phyloP scores from a whole-genome alignment of 2,888 invertebrate genomes.

The Sinodicranocentrus sp. region DNA sequence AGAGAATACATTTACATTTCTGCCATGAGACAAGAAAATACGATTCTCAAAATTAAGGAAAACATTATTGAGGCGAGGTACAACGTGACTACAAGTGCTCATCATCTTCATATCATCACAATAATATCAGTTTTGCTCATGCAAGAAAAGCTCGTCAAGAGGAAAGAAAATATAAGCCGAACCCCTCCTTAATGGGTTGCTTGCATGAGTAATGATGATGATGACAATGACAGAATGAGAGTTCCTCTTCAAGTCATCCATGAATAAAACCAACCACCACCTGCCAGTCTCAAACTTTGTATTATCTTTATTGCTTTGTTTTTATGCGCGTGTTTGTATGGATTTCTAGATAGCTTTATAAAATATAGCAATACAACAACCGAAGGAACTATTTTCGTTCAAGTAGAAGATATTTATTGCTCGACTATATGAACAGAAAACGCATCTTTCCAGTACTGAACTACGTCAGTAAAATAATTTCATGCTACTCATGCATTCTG shows the following conservation, averaged over 20 bases:
- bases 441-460: too few relatives aligned
- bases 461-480: too few relatives aligned
- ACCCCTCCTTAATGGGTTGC: conserved; percentile 67
- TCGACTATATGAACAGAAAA: too few relatives aligned
- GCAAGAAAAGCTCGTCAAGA: conserved; percentile 32
- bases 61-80: conserved; percentile 23
- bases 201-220: conserved; percentile 68
- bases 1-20: conserved; percentile 1
- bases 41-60: conserved; percentile 47
- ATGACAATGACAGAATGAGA: conserved; percentile 65
- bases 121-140: conserved; percentile 43
- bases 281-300: conserved; percentile 25
- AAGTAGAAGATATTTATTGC: too few relatives aligned
- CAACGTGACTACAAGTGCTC: conserved; percentile 43
- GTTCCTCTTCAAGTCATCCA: conserved; percentile 67
- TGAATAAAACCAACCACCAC: conserved; percentile 53
- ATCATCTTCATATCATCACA: conserved; percentile 41
- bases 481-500: too few relatives aligned
- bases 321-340: too few relatives aligned
- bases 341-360: too few relatives aligned
- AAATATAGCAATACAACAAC: too few relatives aligned
- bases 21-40: conserved; percentile 9
- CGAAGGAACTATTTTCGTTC: too few relatives aligned
- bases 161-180: conserved; percentile 43
- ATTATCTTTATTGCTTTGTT: conserved; percentile 13